These are phyloP conservation scores for Naja naja DNA, from an alignment of 2,113 vertebrate species.

Conservation along the genomic window DNA sequence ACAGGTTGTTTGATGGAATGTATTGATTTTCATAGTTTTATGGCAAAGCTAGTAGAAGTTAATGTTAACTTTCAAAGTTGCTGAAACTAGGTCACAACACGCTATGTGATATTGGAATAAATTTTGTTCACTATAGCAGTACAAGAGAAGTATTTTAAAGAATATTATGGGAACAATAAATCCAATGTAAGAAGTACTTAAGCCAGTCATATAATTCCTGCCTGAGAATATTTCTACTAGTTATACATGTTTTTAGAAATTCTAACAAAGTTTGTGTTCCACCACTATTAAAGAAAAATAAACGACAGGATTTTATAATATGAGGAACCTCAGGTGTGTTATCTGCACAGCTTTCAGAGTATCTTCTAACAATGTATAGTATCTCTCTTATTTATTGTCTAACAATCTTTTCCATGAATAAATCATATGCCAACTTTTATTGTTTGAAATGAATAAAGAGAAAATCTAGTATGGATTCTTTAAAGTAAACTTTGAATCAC, in stretches of 20 bases:
- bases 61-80: background rate
- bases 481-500: background rate
- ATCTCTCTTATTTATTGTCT: background rate
- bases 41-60: background rate
- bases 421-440: background rate
- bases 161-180: background rate
- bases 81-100: background rate
- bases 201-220: background rate
- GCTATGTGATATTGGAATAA: background rate
- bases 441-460: background rate
- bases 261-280: background rate
- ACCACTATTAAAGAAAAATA: background rate
- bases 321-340: background rate
- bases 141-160: background rate
- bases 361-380: background rate
- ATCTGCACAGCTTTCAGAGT: background rate
- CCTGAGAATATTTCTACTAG: background rate
- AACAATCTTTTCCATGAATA: background rate
- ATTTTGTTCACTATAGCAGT: background rate
- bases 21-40: background rate
- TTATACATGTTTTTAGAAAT: background rate
- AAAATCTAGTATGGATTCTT: background rate
- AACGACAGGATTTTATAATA: background rate
- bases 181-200: background rate
- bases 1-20: background rate